Percentiles rank a stretch among this genome's conserved stretches.
Conservation (phyloP, 2,888 invertebrate species). For the Melinopterus prodromus region DNA sequence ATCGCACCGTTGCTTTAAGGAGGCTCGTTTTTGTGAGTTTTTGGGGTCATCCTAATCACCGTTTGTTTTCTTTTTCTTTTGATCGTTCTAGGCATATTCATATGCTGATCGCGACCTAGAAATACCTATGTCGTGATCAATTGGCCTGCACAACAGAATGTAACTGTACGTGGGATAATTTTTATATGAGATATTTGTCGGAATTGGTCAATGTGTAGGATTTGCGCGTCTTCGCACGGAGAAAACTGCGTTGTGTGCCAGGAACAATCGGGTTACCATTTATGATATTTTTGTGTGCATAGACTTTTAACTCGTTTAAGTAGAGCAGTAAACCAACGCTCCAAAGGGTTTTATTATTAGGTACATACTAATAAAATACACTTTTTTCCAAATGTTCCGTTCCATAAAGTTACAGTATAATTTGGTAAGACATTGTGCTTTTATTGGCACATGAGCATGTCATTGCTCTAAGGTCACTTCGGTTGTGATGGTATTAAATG, state of each 20-base stretch:
- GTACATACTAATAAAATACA: no score
- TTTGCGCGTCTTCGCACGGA: not conserved
- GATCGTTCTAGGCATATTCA: not conserved
- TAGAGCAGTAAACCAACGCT: not conserved
- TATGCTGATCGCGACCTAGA: constrained; percentile 22
- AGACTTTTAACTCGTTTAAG: not conserved
- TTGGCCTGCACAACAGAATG: constrained; percentile 23
- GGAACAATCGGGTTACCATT: not conserved
- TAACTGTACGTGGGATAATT: constrained; percentile 23
- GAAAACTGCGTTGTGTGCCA: not conserved
- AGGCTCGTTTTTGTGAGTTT: not conserved
- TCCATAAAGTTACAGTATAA: no score
- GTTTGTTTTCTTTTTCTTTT: constrained; percentile 10
- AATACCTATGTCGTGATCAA: constrained; percentile 25
- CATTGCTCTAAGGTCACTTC: no score
- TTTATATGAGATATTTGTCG: not conserved
- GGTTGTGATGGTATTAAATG: no score
- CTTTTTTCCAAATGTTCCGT: no score
- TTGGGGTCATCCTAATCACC: constrained; percentile 25
- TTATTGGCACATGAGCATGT: no score
- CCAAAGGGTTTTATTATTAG: no score
- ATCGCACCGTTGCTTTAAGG: not conserved
- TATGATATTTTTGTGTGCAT: not conserved
- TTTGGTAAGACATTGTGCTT: no score
- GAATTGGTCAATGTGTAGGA: not conserved